These are phyloP conservation scores for Dione vanillae DNA, from an alignment of 2,888 invertebrate species.

Conservation along the genomic window DNA sequence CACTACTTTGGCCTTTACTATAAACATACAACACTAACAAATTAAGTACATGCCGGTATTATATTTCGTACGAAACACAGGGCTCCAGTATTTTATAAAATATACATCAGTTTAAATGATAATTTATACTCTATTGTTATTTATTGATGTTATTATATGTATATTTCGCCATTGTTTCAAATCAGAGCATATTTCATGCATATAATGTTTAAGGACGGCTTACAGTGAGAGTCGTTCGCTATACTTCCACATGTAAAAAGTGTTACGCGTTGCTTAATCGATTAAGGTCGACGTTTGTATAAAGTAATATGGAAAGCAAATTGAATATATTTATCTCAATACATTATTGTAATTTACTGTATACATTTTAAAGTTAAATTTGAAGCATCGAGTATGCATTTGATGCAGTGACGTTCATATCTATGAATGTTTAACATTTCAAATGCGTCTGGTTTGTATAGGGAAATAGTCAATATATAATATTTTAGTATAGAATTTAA, in stretches of 20 bases:
- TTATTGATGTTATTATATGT: constrained; percentile 85
- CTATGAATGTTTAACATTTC: constrained; percentile 55
- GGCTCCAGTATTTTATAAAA: constrained; percentile 83
- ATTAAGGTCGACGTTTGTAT: constrained; percentile 34
- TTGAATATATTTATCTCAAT: constrained; percentile 49
- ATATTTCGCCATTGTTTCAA: constrained; percentile 85
- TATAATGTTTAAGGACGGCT: constrained; percentile 74
- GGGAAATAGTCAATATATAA: constrained; percentile 1
- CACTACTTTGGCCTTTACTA: constrained; percentile 41
- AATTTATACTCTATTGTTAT: constrained; percentile 85
- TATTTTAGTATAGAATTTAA: neutral
- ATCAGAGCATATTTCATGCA: constrained; percentile 85
- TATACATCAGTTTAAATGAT: constrained; percentile 84
- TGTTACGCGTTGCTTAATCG: constrained; percentile 13
- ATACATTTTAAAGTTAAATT: constrained; percentile 63
- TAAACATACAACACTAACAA: constrained; percentile 63
- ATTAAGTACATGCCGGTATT: constrained; percentile 58
- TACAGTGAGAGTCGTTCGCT: constrained; percentile 55
- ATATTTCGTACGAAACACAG: constrained; percentile 69
- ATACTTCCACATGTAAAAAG: constrained; percentile 29
- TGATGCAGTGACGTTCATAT: constrained; percentile 56
- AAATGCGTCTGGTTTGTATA: constrained; percentile 47
- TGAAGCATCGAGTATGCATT: constrained; percentile 54
- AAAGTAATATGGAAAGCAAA: constrained; percentile 35
- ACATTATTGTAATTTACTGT: constrained; percentile 61